phyloP scores from a whole-genome alignment of 2,113 vertebrate genomes.

The Eupsittula cactorum region DNA sequence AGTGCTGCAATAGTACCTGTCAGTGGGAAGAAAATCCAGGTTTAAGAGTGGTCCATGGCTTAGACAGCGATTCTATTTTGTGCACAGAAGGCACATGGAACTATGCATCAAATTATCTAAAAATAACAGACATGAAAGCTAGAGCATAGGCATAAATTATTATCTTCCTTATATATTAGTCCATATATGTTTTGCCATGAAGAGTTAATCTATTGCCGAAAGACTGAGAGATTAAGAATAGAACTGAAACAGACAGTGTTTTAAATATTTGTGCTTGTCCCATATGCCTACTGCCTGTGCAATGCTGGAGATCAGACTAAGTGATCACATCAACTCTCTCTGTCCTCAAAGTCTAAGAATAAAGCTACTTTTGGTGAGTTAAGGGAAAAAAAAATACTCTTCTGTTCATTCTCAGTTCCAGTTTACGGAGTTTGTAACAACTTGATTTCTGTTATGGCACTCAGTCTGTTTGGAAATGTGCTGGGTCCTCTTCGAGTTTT shows the following conservation, averaged over 20 bases:
- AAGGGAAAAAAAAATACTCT: not conserved
- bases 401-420: not conserved
- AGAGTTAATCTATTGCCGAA: not conserved
- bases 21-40: not conserved
- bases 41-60: not conserved
- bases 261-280: slow-evolving; percentile 25
- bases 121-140: not conserved
- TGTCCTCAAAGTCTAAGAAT: not conserved
- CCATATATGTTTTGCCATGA: not conserved
- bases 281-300: not conserved
- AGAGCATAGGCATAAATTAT: not conserved
- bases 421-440: not conserved
- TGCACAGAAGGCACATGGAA: not conserved
- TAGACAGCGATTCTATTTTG: not conserved
- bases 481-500: not conserved
- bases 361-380: not conserved
- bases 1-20: not conserved
- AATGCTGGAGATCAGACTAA: not conserved
- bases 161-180: not conserved
- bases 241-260: not conserved
- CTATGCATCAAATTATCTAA: not conserved
- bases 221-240: not conserved
- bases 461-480: not conserved
- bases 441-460: not conserved
- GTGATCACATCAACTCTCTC: not conserved